phyloP scores from a whole-genome alignment of 2,888 invertebrate species.

The Cosmorhoe ocellata region DNA sequence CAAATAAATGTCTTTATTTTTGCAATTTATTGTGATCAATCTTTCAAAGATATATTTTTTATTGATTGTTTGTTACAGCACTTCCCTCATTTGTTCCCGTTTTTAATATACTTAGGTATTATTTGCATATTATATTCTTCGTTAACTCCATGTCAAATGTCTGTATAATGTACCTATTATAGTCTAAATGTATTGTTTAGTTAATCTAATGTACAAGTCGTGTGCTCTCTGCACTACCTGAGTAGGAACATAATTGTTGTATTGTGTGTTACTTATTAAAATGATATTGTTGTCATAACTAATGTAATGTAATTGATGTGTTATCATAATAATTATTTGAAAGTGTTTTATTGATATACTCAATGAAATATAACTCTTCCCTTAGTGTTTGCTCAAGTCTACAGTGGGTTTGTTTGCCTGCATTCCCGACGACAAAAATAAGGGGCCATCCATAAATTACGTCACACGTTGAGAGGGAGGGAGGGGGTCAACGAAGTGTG shows the following conservation, averaged over 20 bases:
- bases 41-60: constrained; percentile 13
- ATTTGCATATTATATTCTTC: constrained; percentile 6
- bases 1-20: constrained; percentile 2
- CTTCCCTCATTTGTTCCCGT: constrained; percentile 7
- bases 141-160: constrained; percentile 11
- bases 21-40: constrained; percentile 1
- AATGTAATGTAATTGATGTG: constrained; percentile 42
- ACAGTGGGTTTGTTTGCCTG: not conserved
- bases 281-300: constrained; percentile 52
- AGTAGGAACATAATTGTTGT: constrained; percentile 51
- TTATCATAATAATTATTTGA: constrained; percentile 28
- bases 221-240: constrained; percentile 37
- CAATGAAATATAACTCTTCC: not conserved
- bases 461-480: too few species aligned
- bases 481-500: too few species aligned
- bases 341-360: constrained; percentile 10
- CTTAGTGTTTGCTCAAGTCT: constrained; percentile 17
- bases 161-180: constrained; percentile 13
- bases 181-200: constrained; percentile 31
- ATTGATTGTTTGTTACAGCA: constrained; percentile 9
- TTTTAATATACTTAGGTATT: constrained; percentile 8
- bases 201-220: constrained; percentile 35
- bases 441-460: too few species aligned
- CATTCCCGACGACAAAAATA: not conserved
- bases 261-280: constrained; percentile 57